Evolutionary conservation across 2,888 invertebrate species (phyloP).

Genomic region (Eupsilia transversa): DNA sequence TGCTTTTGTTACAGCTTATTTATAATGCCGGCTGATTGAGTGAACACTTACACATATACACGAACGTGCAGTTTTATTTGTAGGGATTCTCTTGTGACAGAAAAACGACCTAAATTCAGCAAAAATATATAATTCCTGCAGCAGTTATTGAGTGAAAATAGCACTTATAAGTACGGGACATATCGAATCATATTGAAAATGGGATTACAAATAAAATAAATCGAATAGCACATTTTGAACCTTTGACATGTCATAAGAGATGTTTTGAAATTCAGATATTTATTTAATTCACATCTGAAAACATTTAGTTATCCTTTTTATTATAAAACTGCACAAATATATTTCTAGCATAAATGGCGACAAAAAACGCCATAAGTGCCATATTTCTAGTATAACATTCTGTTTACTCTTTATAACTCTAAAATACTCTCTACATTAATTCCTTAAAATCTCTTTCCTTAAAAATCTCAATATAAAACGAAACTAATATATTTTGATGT

Average conservation of each 20-base stretch:
- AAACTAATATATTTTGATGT: slow-evolving; percentile 73
- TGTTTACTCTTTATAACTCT: slow-evolving; percentile 75
- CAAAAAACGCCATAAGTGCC: slow-evolving; percentile 64
- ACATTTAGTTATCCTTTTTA: slow-evolving; percentile 47
- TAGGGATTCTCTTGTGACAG: slow-evolving; percentile 13
- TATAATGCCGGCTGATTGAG: slow-evolving; percentile 71
- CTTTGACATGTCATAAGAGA: slow-evolving; percentile 1
- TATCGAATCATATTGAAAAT: background rate
- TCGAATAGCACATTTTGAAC: background rate
- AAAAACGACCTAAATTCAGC: background rate
- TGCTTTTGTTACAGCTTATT: slow-evolving; percentile 87
- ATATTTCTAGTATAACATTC: slow-evolving; percentile 74
- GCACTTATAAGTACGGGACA: background rate
- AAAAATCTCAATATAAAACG: slow-evolving; percentile 63
- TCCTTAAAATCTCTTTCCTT: slow-evolving; percentile 63
- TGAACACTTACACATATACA: slow-evolving; percentile 81
- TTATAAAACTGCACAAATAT: slow-evolving; percentile 78
- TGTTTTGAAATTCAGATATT: background rate
- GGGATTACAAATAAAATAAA: background rate
- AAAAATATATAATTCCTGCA: background rate
- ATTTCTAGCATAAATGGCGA: slow-evolving; percentile 65
- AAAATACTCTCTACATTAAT: slow-evolving; percentile 68
- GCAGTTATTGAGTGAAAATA: background rate
- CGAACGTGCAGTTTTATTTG: slow-evolving; percentile 83
- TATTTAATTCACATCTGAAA: background rate